phyloP scores from a whole-genome alignment of 1,140 invertebrate species.

The Sycophila sp. region DNA sequence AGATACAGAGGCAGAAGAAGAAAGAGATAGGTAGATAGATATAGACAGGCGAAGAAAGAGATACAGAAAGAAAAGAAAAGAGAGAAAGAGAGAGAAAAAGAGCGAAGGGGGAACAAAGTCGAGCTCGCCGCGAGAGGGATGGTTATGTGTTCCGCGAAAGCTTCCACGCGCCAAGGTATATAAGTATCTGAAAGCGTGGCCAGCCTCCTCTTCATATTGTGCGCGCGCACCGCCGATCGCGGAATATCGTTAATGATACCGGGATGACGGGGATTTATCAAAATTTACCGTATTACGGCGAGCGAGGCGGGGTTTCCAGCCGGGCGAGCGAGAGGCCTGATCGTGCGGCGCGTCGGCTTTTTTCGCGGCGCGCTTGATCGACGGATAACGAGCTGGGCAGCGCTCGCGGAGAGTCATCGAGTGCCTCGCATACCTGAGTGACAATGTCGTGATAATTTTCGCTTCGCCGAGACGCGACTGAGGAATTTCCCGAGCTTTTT shows the following conservation, averaged over 20 bases:
- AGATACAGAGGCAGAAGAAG: neutral
- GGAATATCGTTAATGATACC: neutral
- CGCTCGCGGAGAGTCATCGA: too few relatives aligned
- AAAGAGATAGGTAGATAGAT: too few relatives aligned
- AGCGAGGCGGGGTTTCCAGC: neutral
- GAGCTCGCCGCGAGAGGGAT: neutral
- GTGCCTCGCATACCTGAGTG: too few relatives aligned
- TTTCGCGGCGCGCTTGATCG: too few relatives aligned
- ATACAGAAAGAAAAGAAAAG: neutral
- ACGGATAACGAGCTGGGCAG: too few relatives aligned
- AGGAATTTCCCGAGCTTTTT: too few relatives aligned
- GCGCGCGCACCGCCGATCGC: too few relatives aligned
- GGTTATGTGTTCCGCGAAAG: conserved; percentile 28
- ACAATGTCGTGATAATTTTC: too few relatives aligned
- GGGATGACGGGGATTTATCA: conserved; percentile 7
- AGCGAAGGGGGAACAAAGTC: neutral
- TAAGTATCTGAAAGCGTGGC: conserved; percentile 10
- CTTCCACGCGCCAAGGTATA: neutral
- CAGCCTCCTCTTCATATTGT: too few relatives aligned
- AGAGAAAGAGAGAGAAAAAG: neutral
- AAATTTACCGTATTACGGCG: conserved; percentile 11
- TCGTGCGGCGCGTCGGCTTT: neutral
- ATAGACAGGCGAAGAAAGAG: too few relatives aligned
- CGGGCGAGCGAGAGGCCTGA: too few relatives aligned
- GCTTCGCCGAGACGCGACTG: too few relatives aligned